Base-by-base conservation (phyloP, 2,888 invertebrate species). In the Slavum lentiscoides region DNA sequence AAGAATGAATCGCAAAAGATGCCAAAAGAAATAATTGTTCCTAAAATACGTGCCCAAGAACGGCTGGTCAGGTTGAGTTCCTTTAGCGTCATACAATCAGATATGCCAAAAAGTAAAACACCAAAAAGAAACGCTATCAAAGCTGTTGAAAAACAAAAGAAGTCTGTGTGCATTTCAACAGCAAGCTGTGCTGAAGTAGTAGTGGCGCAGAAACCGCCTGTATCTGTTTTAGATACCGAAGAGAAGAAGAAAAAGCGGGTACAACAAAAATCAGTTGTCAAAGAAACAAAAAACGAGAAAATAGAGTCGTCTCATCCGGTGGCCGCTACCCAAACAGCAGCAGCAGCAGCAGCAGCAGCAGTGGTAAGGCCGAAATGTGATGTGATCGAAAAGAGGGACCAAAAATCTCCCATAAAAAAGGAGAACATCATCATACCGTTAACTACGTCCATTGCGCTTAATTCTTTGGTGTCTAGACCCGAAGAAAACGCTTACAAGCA, bases 401-500 rank as follows among this genome's bases (percentile, higher is more conserved):
- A 80, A 80, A 80, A 80, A 13, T 80, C 80, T 66, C 72, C 80
- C 5, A 62, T 80, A 2, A 80, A 80, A 64, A 80, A 80, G 9
- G 80, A 80, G n/a, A 80, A 80, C 55, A 80, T 80, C 58, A 70
- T 80, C 53, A 80, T 80, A 72, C 80, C 80, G 39, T 66, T 80
- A n/a, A 80, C 80, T 23, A 80, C 80, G 30, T 80, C 80, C 23
- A 80, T 80, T 70, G 80, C 80, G 2, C 70, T 80, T 53, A 80
- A 80, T 64, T 80, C 80, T 72, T 70, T 80, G 17, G 80, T 80
- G 23, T 80, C 80, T 55, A 39, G 80, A 23, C 80, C 80, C 9
- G 80, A 80, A 80, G 80, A 80, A 37, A 80, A 80, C 66, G 80
- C 80, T 80, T 80, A 80, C 70, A 80, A 80, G 5, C 70, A 80